These are phyloP conservation scores for Catajapyx aquilonaris DNA, from an alignment of 1,140 invertebrate genomes.

Conservation along the genomic window DNA sequence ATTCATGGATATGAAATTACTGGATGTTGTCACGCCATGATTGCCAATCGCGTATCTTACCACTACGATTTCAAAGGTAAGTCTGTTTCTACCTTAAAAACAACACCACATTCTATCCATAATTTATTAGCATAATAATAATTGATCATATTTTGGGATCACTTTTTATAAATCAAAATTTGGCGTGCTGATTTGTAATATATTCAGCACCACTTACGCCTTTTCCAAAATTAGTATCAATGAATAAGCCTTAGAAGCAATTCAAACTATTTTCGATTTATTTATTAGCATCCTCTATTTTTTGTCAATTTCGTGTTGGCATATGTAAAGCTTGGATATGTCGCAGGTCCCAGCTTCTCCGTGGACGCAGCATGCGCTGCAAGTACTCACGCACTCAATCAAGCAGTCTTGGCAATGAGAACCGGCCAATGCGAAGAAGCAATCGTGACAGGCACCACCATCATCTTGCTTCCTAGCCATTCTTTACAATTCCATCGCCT, in stretches of 20 bases:
- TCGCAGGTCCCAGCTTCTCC: slow-evolving; percentile 65
- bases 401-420: slow-evolving; percentile 62
- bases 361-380: slow-evolving; percentile 93
- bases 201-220: no score
- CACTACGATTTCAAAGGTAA: slow-evolving; percentile 34
- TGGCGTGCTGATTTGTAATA: no score
- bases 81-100: not conserved
- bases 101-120: not conserved
- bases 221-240: no score
- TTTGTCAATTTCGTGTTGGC: no score
- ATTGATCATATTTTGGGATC: no score
- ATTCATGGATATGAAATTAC: slow-evolving; percentile 76
- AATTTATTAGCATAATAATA: not conserved
- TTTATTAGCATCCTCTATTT: no score
- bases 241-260: no score
- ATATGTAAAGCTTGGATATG: no score
- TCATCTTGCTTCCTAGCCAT: slow-evolving; percentile 53
- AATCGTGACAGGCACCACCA: slow-evolving; percentile 64
- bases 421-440: slow-evolving; percentile 76
- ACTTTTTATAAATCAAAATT: no score
- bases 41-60: slow-evolving; percentile 69
- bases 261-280: no score
- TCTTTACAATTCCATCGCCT: slow-evolving; percentile 84
- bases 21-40: slow-evolving; percentile 72
- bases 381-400: slow-evolving; percentile 65